Base-by-base conservation (phyloP, 1,140 invertebrate species). In the Eumeta japonica region DNA sequence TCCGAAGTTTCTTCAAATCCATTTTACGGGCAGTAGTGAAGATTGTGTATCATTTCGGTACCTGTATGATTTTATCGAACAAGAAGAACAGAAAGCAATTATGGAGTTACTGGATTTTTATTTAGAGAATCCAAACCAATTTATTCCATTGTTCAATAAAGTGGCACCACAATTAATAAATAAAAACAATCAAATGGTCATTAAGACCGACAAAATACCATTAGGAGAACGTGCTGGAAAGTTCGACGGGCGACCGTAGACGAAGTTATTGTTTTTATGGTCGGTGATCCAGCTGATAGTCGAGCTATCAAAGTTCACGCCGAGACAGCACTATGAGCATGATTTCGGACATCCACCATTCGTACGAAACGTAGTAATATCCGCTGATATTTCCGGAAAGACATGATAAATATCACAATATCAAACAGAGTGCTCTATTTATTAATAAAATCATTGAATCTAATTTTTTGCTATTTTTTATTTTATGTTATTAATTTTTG, bases 291-390 rank as follows among this genome's bases (percentile, higher is more conserved):
- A n/a, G n/a, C n/a, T n/a, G n/a, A n/a, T n/a, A n/a, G n/a, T n/a
- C n/a, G n/a, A n/a, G n/a, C n/a, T n/a, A n/a, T n/a, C n/a, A n/a
- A n/a, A 38, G 65, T 46, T 49, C 51, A 45, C 41, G 46, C 33
- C 39, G 55, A 45, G 53, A 60, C 50, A 50, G 44, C 44, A 39
- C 39, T 35, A 28, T 71, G 15, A 41, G 55, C 43, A 50, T 53
- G 38, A 57, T 77, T 33, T 44, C 41, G 15, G 68, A 76, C 48
- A 60, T 55, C 37, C 74, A 77, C 55, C 52, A 59, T 16, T 58
- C 51, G 30, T 76, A 79, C 49, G 74, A 78, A 40, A 46, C 60
- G 41, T 50, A 67, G 50, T 51, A 60, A 48, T 66, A 65, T 53
- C 53, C 53, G 47, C 27, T 61, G 9, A 52, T 64, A 50, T 66